Evolutionary conservation across 2,113 vertebrate genomes (phyloP).

Genomic region (Jacana jacana): DNA sequence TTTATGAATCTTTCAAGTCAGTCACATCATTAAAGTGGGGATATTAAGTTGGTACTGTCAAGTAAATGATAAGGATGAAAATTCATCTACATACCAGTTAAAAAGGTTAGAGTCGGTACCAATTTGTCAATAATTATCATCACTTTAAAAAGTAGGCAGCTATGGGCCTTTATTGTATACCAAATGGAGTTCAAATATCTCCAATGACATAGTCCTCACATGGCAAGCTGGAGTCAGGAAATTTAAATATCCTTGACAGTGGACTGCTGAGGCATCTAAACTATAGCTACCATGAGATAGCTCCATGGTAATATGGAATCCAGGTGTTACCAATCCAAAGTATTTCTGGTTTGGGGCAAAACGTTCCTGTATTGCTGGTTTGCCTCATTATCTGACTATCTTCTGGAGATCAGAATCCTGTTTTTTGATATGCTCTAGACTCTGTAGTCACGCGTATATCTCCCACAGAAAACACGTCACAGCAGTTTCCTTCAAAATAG

Average conservation of each 20-base stretch:
- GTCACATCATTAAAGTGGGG: neutral
- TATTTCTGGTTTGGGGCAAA: neutral
- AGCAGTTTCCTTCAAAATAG: constrained; percentile 45
- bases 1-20: constrained; percentile 58
- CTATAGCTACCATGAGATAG: neutral
- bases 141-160: neutral
- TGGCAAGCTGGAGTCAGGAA: neutral
- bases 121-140: constrained; percentile 23
- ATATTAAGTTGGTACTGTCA: neutral
- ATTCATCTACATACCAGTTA: constrained; percentile 8
- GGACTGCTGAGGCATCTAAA: neutral
- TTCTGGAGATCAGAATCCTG: neutral
- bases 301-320: neutral
- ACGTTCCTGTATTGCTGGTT: neutral
- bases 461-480: constrained; percentile 27
- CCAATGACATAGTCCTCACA: neutral
- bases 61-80: constrained; percentile 37
- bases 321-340: neutral
- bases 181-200: neutral
- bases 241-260: neutral
- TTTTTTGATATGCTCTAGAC: neutral
- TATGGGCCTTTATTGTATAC: neutral
- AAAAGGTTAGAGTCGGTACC: constrained; percentile 6
- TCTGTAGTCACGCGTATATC: neutral
- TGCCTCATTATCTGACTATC: neutral